These are phyloP conservation scores for Drosophila parvula DNA, from an alignment of 1,140 invertebrate species.

Conservation along the genomic window DNA sequence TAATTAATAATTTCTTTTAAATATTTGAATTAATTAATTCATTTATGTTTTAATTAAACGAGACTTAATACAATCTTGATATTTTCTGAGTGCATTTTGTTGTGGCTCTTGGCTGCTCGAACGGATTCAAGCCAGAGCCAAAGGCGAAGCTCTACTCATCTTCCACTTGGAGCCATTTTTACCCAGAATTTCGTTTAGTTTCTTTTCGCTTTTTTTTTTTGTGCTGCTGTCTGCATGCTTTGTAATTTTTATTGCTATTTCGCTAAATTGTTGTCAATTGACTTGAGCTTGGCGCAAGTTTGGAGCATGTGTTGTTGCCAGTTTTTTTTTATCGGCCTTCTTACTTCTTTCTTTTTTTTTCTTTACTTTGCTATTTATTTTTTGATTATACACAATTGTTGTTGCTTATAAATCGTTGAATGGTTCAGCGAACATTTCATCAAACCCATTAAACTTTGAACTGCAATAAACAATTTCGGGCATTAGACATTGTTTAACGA, in stretches of 20 bases:
- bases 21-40: background rate
- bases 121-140: slow-evolving; percentile 24
- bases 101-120: slow-evolving; percentile 30
- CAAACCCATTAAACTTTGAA: slow-evolving; percentile 42
- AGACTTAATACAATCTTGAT: no score
- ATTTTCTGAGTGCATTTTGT: slow-evolving; percentile 1
- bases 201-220: slow-evolving; percentile 24
- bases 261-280: slow-evolving; percentile 70
- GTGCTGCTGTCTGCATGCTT: slow-evolving; percentile 35
- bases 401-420: slow-evolving; percentile 25
- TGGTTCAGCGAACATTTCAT: slow-evolving; percentile 24
- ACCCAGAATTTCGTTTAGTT: slow-evolving; percentile 43
- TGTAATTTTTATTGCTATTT: slow-evolving; percentile 63
- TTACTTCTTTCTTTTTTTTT: background rate
- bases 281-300: slow-evolving; percentile 56
- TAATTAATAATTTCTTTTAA: background rate
- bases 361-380: slow-evolving; percentile 27
- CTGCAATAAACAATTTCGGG: slow-evolving; percentile 31
- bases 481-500: slow-evolving; percentile 30
- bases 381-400: slow-evolving; percentile 34
- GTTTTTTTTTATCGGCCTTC: slow-evolving; percentile 20
- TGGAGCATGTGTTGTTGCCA: slow-evolving; percentile 29
- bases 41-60: background rate
- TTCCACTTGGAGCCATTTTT: slow-evolving; percentile 46
- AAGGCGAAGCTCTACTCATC: slow-evolving; percentile 30